Evolutionary conservation across 2,797 vertebrate genomes (phyloP).

Genomic region (Myiotriccus ornatus): DNA sequence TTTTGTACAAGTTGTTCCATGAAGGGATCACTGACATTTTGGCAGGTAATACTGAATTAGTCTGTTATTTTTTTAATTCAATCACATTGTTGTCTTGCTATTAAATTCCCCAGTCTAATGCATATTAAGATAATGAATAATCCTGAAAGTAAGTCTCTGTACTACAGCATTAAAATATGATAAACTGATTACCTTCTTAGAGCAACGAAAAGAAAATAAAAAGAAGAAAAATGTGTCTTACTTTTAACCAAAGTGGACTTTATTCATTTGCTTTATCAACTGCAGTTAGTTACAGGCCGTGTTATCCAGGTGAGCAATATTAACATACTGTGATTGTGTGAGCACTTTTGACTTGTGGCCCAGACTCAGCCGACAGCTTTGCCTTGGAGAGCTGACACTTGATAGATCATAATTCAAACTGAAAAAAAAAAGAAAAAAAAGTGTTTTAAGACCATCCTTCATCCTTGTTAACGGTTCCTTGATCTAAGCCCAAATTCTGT

Average conservation of each 20-base stretch:
- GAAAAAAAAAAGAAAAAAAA: neutral
- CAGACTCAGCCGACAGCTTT: neutral
- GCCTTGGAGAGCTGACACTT: neutral
- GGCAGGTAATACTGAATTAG: neutral
- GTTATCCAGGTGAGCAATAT: neutral
- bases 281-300: neutral
- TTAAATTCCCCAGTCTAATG: slow-evolving; percentile 28
- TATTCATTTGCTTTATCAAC: neutral
- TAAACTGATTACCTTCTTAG: neutral
- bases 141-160: neutral
- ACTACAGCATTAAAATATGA: neutral
- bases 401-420: neutral
- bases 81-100: neutral
- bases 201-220: neutral
- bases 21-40: slow-evolving; percentile 23
- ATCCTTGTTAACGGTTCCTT: neutral
- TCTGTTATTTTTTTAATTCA: neutral
- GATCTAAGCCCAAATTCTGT: neutral
- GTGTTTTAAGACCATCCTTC: neutral
- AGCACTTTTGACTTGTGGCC: neutral
- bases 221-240: neutral
- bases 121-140: slow-evolving; percentile 45
- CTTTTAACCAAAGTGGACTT: neutral
- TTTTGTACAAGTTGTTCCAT: slow-evolving; percentile 5
- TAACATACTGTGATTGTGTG: neutral